These are phyloP conservation scores for Mnemiopsis leidyi DNA, from an alignment of 37 sponge, comb jelly and placozoan species.

Conservation along the genomic window DNA sequence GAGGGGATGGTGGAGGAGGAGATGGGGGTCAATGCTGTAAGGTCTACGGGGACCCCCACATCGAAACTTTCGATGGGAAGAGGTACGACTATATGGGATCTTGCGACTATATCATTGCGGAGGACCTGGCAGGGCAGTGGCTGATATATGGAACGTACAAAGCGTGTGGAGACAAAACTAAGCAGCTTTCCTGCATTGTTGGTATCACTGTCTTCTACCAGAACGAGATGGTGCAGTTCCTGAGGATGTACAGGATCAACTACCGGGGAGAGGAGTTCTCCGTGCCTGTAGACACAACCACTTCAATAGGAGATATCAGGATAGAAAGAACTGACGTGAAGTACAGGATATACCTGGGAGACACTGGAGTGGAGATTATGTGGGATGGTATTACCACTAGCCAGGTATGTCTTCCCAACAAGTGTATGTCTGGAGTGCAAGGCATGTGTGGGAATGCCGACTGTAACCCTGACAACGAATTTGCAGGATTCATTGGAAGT, in stretches of 20 bases:
- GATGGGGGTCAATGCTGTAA: neutral
- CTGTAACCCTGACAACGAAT: neutral
- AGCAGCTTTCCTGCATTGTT: conserved; percentile 24
- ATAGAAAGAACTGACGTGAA: neutral
- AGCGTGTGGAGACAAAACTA: conserved; percentile 31
- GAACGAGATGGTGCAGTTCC: conserved; percentile 17
- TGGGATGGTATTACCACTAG: conserved; percentile 28
- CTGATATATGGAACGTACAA: conserved; percentile 3
- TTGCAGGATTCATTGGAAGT: neutral
- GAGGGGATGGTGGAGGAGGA: neutral
- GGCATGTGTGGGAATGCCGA: conserved; percentile 17
- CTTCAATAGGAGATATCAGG: neutral
- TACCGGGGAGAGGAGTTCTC: neutral
- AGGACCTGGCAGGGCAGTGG: neutral
- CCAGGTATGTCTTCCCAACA: neutral
- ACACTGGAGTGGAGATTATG: neutral
- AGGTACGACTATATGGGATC: conserved; percentile 15
- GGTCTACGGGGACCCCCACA: conserved; percentile 5
- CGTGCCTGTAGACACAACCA: neutral
- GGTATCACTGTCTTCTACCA: conserved; percentile 29
- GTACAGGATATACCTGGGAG: neutral
- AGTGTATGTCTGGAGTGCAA: neutral
- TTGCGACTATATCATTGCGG: neutral
- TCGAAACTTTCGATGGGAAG: neutral
- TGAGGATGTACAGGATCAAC: conserved; percentile 25